These are phyloP conservation scores for Dipodomys ordii DNA, from an alignment of 2,113 vertebrate species.

Conservation along the genomic window DNA sequence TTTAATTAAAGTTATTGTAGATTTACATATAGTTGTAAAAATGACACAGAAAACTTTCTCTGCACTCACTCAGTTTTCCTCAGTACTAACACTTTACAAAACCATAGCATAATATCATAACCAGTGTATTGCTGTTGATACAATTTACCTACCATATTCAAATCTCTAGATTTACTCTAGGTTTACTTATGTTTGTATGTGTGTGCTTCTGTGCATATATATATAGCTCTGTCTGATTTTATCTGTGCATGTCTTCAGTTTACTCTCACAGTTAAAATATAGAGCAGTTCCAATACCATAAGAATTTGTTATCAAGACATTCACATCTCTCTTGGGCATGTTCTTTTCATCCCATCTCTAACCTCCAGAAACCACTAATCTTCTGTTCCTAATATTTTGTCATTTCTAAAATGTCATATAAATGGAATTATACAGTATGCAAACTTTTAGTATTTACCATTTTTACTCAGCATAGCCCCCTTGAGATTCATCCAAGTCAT, in stretches of 20 bases:
- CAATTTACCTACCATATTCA: not conserved
- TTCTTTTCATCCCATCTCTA: not conserved
- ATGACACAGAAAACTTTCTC: not conserved
- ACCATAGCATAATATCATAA: not conserved
- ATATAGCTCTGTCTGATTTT: not conserved
- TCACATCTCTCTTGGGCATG: not conserved
- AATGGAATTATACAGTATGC: not conserved
- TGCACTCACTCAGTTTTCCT: not conserved
- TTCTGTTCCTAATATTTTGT: not conserved
- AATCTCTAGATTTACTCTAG: not conserved
- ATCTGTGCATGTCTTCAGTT: not conserved
- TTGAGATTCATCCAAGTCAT: not conserved
- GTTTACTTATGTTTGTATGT: not conserved
- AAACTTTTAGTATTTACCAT: not conserved
- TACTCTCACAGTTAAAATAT: not conserved
- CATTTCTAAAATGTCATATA: conserved; percentile 5
- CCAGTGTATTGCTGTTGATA: not conserved
- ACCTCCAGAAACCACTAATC: not conserved
- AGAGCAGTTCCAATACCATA: not conserved
- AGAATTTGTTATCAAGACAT: not conserved
- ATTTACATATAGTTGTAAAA: not conserved
- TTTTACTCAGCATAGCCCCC: not conserved
- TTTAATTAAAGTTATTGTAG: not conserved
- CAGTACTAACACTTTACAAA: not conserved
- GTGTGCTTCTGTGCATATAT: not conserved